These are phyloP conservation scores for Buteo buteo DNA, from an alignment of 2,113 vertebrate genomes.

Conservation along the genomic window DNA sequence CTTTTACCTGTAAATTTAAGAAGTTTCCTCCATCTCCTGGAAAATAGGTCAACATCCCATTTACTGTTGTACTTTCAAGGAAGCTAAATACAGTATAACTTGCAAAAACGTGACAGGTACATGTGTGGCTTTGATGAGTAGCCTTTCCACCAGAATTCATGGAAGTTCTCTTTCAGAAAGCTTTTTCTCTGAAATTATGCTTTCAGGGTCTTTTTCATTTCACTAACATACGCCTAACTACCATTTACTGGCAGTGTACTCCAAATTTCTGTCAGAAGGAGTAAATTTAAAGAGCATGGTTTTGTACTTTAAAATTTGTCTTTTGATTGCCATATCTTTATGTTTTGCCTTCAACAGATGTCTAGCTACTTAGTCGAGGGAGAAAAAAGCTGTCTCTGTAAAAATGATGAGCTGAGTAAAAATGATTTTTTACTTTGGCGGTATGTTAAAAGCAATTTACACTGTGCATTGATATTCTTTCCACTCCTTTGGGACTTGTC, in stretches of 20 bases:
- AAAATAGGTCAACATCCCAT: neutral
- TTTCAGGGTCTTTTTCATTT: neutral
- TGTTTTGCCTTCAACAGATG: conserved; percentile 11
- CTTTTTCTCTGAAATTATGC: neutral
- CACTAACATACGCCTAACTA: neutral
- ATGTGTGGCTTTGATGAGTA: neutral
- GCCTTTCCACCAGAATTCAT: neutral
- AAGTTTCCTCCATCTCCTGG: neutral
- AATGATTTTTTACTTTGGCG: neutral
- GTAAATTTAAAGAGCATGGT: neutral
- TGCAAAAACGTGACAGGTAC: neutral
- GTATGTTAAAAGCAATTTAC: neutral
- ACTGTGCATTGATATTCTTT: neutral
- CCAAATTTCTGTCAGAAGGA: neutral
- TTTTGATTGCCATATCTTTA: conserved; percentile 14
- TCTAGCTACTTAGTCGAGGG: neutral
- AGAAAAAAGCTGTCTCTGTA: neutral
- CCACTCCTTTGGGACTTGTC: neutral
- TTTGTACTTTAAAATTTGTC: neutral
- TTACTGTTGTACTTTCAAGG: neutral
- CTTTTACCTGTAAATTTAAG: neutral
- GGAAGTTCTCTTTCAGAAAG: neutral
- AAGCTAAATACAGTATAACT: neutral
- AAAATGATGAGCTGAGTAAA: conserved; percentile 11
- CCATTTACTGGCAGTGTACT: neutral